These are phyloP conservation scores for Onychostoma macrolepis DNA, from an alignment of 2,113 vertebrate species.

Conservation along the genomic window DNA sequence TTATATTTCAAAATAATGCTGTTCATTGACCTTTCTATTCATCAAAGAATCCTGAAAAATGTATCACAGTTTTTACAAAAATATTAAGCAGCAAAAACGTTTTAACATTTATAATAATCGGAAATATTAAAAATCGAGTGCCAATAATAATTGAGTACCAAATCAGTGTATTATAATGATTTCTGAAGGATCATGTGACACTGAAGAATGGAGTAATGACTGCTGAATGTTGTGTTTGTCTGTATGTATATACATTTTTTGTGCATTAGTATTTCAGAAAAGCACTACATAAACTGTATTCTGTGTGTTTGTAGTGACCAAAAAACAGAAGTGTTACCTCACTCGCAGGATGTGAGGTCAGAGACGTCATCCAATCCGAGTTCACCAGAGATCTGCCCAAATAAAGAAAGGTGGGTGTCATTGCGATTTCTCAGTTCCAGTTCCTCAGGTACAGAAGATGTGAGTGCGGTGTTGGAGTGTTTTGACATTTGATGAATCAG, in stretches of 20 bases:
- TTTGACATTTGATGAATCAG: neutral
- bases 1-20: too few species aligned
- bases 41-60: too few species aligned
- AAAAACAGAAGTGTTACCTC: constrained; percentile 82
- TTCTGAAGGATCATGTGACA: neutral
- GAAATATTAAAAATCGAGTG: too few species aligned
- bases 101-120: too few species aligned
- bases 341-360: constrained; percentile 89
- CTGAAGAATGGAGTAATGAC: neutral
- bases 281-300: constrained; percentile 38
- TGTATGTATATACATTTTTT: neutral
- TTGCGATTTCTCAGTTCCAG: neutral
- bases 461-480: neutral
- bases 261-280: neutral
- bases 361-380: constrained; percentile 95
- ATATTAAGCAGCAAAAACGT: too few species aligned
- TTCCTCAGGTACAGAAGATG: neutral
- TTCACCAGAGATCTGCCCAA: constrained; percentile 94
- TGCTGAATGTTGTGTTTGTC: neutral
- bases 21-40: too few species aligned
- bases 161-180: neutral
- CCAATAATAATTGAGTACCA: too few species aligned
- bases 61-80: too few species aligned
- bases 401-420: constrained; percentile 87
- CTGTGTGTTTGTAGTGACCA: constrained; percentile 75